These are phyloP conservation scores for Muscicapa comitata DNA, from an alignment of 2,797 vertebrate species.

Conservation along the genomic window DNA sequence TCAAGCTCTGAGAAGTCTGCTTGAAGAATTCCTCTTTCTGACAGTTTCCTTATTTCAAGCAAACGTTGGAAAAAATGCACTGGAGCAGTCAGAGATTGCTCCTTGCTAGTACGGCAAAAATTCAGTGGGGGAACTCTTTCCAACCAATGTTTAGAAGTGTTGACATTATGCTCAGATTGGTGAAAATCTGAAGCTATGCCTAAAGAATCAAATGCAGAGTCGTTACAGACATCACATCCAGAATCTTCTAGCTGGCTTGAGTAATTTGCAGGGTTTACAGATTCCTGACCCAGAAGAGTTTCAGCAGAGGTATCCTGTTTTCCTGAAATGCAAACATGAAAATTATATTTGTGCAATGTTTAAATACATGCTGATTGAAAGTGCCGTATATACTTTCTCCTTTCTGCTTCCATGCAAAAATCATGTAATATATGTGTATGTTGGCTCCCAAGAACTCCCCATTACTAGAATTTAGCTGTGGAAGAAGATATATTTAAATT, in stretches of 20 bases:
- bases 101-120: not conserved
- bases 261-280: constrained; percentile 31
- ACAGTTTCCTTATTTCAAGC: constrained; percentile 74
- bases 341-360: not conserved
- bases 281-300: constrained; percentile 56
- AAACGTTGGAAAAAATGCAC: constrained; percentile 83
- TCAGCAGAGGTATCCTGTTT: not conserved
- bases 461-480: not conserved
- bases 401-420: not conserved
- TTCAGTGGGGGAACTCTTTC: constrained; percentile 17
- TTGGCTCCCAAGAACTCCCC: not conserved
- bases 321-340: constrained; percentile 64
- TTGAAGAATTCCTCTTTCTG: constrained; percentile 36
- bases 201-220: constrained; percentile 42
- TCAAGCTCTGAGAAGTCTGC: constrained; percentile 66
- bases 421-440: rapidly evolving
- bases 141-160: not conserved
- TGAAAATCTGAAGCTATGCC: constrained; percentile 28
- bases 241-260: constrained; percentile 71
- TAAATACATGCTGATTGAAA: not conserved
- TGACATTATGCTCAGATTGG: not conserved
- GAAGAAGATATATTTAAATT: not conserved
- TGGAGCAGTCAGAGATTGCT: constrained; percentile 63
- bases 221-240: constrained; percentile 74
- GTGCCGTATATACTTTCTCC: not conserved